A percentile compares a stretch with the other conserved stretches of the same genome.
Conservation (phyloP, 1,140 invertebrate species). For the Globodera rostochiensis region DNA sequence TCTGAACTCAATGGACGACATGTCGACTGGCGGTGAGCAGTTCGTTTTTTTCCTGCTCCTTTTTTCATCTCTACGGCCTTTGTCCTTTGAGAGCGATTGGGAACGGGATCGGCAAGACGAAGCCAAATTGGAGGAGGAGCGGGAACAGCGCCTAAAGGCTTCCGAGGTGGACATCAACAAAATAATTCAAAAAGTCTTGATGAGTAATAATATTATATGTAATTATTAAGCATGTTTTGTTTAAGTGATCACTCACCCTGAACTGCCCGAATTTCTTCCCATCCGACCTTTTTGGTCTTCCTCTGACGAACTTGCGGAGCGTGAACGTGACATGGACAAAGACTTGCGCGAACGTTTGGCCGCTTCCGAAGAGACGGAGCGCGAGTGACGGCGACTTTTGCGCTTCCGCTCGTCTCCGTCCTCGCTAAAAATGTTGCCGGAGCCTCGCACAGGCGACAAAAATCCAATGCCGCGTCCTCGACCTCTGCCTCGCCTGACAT, state of each 20-base stretch:
- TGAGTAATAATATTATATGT: no score
- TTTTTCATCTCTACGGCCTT: background rate
- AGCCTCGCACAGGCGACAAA: slow-evolving; percentile 25
- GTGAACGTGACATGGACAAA: background rate
- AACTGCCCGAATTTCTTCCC: background rate
- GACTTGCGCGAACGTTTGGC: background rate
- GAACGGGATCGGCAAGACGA: background rate
- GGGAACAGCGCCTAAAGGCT: background rate
- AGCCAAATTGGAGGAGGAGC: background rate
- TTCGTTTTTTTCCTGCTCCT: slow-evolving; percentile 3
- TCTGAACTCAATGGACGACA: background rate
- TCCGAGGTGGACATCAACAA: no score
- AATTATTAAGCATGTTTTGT: no score
- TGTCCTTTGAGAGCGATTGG: background rate
- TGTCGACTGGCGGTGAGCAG: background rate
- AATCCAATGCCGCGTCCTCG: slow-evolving; percentile 4
- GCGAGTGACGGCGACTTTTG: slow-evolving; percentile 15
- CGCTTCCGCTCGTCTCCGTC: slow-evolving; percentile 14
- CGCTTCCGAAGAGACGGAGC: slow-evolving; percentile 8
- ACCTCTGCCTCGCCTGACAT: slow-evolving; percentile 9
- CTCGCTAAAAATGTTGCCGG: slow-evolving; percentile 26
- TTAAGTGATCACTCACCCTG: background rate
- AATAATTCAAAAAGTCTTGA: no score
- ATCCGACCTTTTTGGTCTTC: background rate
- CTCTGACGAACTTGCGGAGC: background rate